Percentiles rank a stretch among this genome's conserved stretches.
Conservation (phyloP, 2,797 vertebrate species). For the Arctocebus calabarensis region DNA sequence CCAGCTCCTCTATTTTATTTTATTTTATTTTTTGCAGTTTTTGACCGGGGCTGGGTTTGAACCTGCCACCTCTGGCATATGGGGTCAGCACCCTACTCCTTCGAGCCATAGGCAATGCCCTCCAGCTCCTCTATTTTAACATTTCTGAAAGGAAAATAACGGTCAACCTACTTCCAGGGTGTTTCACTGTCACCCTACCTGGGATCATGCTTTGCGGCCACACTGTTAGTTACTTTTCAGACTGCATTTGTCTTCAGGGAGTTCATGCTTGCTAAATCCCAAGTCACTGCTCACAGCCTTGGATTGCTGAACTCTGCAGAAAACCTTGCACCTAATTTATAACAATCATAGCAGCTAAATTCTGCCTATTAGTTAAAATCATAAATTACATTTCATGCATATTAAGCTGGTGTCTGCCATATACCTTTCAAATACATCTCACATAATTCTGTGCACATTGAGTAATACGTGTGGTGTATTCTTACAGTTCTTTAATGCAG, state of each 20-base stretch:
- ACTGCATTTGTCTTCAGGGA: neutral
- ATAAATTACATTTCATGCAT: constrained; percentile 11
- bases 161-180: neutral
- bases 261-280: neutral
- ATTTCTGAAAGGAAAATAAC: neutral
- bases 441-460: neutral
- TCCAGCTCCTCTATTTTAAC: neutral
- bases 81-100: no score
- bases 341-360: constrained; percentile 21
- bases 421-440: neutral
- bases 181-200: neutral
- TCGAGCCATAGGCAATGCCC: no score
- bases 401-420: neutral
- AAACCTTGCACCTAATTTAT: constrained; percentile 30
- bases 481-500: neutral
- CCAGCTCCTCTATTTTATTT: neutral
- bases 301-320: constrained; percentile 15
- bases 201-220: neutral
- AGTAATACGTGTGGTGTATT: neutral
- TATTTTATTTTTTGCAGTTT: no score
- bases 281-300: constrained; percentile 32
- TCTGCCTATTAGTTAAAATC: constrained; percentile 40
- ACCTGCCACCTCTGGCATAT: no score
- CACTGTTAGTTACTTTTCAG: constrained; percentile 8
- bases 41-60: no score